Conservation (phyloP, 2,888 invertebrate species). For the Limnephilus auricula region DNA sequence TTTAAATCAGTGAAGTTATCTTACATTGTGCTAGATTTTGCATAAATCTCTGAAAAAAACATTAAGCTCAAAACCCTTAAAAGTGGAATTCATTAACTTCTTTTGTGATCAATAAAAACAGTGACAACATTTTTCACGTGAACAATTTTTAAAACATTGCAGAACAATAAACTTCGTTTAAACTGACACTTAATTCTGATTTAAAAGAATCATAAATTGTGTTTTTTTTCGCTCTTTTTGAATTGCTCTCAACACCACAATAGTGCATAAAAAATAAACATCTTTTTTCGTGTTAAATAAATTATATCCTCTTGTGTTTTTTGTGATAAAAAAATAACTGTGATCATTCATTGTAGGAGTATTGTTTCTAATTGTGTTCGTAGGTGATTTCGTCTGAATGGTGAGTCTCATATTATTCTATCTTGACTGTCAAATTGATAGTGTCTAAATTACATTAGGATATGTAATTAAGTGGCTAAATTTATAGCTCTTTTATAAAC, state of each 20-base stretch:
- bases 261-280: background rate
- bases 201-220: background rate
- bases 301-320: background rate
- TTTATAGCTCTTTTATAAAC: slow-evolving; percentile 13
- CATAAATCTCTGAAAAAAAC: background rate
- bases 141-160: background rate
- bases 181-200: background rate
- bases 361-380: background rate
- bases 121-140: background rate
- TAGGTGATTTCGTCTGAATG: background rate
- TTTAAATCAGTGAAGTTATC: background rate
- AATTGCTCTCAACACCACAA: background rate
- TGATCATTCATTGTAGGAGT: background rate
- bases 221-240: background rate
- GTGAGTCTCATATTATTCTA: slow-evolving; percentile 10
- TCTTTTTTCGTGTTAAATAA: background rate
- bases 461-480: background rate
- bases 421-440: slow-evolving; percentile 5
- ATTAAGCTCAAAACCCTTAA: too few relatives aligned
- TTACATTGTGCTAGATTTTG: background rate
- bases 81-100: background rate
- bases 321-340: background rate
- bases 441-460: background rate
- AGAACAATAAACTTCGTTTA: background rate
- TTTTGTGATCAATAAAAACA: background rate